phyloP scores from a whole-genome alignment of 2,797 vertebrate genomes.

The Neosilurus hyrtlii region DNA sequence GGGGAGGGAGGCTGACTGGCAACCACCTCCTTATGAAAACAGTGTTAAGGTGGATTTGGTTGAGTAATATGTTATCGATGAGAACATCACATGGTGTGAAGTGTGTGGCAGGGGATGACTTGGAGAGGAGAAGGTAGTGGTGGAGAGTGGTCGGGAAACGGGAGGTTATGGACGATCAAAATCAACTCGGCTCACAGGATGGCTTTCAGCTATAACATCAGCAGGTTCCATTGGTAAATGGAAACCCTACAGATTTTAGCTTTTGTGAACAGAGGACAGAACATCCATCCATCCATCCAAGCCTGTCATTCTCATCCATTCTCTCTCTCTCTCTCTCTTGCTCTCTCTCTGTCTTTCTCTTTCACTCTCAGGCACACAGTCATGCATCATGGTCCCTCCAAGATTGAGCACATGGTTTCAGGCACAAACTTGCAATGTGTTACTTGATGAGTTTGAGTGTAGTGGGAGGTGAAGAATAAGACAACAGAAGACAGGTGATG shows the following conservation, averaged over 20 bases:
- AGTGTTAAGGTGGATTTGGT: conserved; percentile 78
- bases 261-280: conserved; percentile 77
- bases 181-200: conserved; percentile 81
- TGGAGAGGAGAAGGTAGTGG: conserved; percentile 68
- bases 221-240: conserved; percentile 79
- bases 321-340: conserved; percentile 39
- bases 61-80: conserved; percentile 82
- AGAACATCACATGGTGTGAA: conserved; percentile 81
- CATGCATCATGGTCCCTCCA: conserved; percentile 57
- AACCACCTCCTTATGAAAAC: conserved; percentile 78
- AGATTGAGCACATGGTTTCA: conserved; percentile 64
- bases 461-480: conserved; percentile 88
- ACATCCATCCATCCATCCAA: conserved; percentile 71
- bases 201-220: conserved; percentile 81
- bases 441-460: conserved; percentile 85
- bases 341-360: conserved; percentile 22
- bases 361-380: conserved; percentile 36
- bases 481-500: conserved; percentile 97
- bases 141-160: conserved; percentile 77
- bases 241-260: conserved; percentile 81
- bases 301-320: conserved; percentile 56
- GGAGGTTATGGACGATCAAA: conserved; percentile 78
- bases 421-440: conserved; percentile 82
- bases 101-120: conserved; percentile 77
- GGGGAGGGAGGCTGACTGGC: conserved; percentile 71